Conservation (phyloP, 2,797 vertebrate genomes). For the Channa striata region DNA sequence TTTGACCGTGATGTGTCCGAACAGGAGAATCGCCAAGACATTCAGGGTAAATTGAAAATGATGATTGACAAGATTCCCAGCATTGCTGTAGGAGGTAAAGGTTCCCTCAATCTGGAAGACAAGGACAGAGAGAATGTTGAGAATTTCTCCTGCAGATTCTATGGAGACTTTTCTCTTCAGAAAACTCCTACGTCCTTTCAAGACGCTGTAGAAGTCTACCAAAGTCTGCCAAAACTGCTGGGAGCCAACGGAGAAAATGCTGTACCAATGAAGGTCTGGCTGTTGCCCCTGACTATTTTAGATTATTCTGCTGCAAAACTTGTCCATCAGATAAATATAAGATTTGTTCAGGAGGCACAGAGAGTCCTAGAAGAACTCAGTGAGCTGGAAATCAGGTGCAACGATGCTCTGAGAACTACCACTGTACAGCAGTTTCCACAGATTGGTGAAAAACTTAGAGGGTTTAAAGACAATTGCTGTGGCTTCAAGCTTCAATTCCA, state of each 20-base stretch:
- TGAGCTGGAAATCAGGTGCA: slow-evolving; percentile 54
- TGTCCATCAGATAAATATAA: slow-evolving; percentile 65
- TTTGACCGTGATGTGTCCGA: slow-evolving; percentile 67
- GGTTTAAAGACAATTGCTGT: slow-evolving; percentile 44
- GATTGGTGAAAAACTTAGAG: slow-evolving; percentile 35
- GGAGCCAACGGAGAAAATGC: slow-evolving; percentile 56
- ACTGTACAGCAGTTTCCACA: slow-evolving; percentile 36
- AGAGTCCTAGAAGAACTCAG: slow-evolving; percentile 58
- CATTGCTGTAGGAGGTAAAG: slow-evolving; percentile 33
- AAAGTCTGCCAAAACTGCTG: slow-evolving; percentile 58
- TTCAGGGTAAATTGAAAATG: slow-evolving; percentile 55
- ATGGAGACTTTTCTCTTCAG: slow-evolving; percentile 62
- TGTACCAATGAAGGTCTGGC: slow-evolving; percentile 72
- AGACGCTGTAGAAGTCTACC: slow-evolving; percentile 63
- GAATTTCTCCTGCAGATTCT: slow-evolving; percentile 72
- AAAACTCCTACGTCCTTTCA: slow-evolving; percentile 41
- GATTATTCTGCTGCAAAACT: slow-evolving; percentile 57
- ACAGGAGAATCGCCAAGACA: slow-evolving; percentile 52
- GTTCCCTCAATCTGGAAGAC: slow-evolving; percentile 49
- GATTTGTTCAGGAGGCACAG: slow-evolving; percentile 46
- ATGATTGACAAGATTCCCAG: slow-evolving; percentile 58
- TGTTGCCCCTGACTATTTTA: slow-evolving; percentile 68
- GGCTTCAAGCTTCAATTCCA: slow-evolving; percentile 39
- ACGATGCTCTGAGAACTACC: slow-evolving; percentile 37
- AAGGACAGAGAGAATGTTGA: slow-evolving; percentile 28